Evolutionary conservation across 2,888 invertebrate genomes (phyloP).

Genomic region (Sminthurides aquaticus): DNA sequence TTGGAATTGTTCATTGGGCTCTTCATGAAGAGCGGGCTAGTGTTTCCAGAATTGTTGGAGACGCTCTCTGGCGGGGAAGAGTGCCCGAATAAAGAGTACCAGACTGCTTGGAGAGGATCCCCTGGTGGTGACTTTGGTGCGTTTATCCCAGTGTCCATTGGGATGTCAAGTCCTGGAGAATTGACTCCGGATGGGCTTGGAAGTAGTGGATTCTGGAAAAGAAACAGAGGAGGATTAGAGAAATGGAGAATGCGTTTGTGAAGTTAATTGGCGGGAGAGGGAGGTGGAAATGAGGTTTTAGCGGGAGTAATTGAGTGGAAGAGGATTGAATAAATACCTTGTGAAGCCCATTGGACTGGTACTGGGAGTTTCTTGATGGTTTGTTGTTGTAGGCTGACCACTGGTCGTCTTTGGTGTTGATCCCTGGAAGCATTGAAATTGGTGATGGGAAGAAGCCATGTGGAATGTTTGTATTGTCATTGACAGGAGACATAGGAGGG

Average conservation of each 20-base stretch:
- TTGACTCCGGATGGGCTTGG: constrained; percentile 45
- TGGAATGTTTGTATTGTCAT: constrained; percentile 34
- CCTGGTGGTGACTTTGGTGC: constrained; percentile 40
- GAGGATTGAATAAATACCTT: constrained; percentile 30
- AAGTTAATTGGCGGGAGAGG: too few species aligned
- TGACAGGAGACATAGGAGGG: constrained; percentile 32
- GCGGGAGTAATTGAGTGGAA: too few species aligned
- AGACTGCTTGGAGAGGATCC: constrained; percentile 41
- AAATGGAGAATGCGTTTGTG: not conserved
- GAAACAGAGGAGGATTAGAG: not conserved
- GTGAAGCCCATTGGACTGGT: constrained; percentile 38
- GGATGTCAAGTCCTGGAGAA: constrained; percentile 40
- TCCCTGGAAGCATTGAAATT: constrained; percentile 31
- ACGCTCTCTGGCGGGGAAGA: constrained; percentile 40
- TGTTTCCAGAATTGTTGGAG: constrained; percentile 37
- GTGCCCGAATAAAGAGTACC: constrained; percentile 42
- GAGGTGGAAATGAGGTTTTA: too few species aligned
- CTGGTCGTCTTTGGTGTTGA: constrained; percentile 36
- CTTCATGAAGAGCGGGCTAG: constrained; percentile 43
- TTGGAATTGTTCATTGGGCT: constrained; percentile 35
- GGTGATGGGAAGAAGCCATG: constrained; percentile 39
- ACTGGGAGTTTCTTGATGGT: constrained; percentile 27
- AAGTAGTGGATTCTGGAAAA: constrained; percentile 44
- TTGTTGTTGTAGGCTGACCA: constrained; percentile 36
- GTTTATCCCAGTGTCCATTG: constrained; percentile 43